Conservation (phyloP, 2,113 vertebrate species). For the Gnathonemus echidnorhynchus region DNA sequence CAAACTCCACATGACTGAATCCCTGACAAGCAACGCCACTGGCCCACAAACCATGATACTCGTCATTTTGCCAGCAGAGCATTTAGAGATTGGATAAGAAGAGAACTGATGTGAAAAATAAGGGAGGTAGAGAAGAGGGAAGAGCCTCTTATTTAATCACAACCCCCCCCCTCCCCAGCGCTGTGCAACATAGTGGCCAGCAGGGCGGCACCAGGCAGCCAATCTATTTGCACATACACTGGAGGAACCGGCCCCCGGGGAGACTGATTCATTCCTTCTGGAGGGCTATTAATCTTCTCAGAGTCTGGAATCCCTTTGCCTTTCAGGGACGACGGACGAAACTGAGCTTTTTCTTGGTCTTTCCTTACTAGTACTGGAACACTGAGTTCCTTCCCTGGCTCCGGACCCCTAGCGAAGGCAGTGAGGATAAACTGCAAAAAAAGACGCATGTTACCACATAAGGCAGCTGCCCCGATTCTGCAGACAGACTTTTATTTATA, state of each 20-base stretch:
- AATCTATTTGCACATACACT: conserved; percentile 45
- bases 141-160: no score
- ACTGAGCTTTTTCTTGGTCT: conserved; percentile 53
- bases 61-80: neutral
- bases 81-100: neutral
- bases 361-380: conserved; percentile 48
- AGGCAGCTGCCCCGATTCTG: neutral
- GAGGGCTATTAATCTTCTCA: conserved; percentile 65
- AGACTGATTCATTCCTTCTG: conserved; percentile 65
- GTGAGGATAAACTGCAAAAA: neutral
- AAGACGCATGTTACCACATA: neutral
- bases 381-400: conserved; percentile 23
- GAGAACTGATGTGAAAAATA: neutral
- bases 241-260: conserved; percentile 50
- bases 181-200: neutral
- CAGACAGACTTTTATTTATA: neutral
- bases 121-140: neutral
- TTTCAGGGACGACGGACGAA: conserved; percentile 52
- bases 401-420: neutral
- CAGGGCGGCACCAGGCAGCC: conserved; percentile 31
- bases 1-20: neutral
- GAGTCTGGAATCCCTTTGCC: conserved; percentile 62
- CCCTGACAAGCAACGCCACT: neutral
- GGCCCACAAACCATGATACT: neutral
- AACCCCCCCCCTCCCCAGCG: neutral